These are phyloP conservation scores for Lasiurus borealis DNA, from an alignment of 2,113 vertebrate genomes.

Conservation along the genomic window DNA sequence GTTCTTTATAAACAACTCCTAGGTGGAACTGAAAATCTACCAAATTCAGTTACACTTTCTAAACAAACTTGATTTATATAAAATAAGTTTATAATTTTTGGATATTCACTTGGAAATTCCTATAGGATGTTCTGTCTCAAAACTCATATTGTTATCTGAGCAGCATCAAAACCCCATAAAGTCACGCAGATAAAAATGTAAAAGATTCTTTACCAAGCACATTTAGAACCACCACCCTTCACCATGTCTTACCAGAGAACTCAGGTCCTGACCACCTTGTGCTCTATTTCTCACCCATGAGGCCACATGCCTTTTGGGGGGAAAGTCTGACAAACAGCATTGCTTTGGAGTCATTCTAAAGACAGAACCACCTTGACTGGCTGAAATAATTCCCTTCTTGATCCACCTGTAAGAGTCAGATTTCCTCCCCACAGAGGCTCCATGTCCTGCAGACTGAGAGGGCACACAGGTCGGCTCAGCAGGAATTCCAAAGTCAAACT, in stretches of 20 bases:
- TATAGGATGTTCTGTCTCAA: background rate
- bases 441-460: background rate
- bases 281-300: constrained; percentile 26
- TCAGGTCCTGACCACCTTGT: background rate
- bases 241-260: background rate
- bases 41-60: constrained; percentile 7
- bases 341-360: background rate
- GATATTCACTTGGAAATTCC: background rate
- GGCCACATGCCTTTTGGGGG: background rate
- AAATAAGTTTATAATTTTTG: background rate
- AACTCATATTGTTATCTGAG: background rate
- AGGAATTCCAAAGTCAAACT: background rate
- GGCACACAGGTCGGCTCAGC: background rate
- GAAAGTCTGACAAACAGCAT: background rate
- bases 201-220: background rate
- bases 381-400: background rate
- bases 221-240: background rate
- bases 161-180: constrained; percentile 24
- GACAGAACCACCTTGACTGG: background rate
- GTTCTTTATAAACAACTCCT: background rate
- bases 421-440: background rate
- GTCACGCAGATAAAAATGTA: background rate
- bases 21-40: background rate
- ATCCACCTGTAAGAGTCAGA: background rate
- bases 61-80: constrained; percentile 1